Evolutionary conservation across 2,113 vertebrate genomes (phyloP).

Genomic region (Leucopsar rothschildi): DNA sequence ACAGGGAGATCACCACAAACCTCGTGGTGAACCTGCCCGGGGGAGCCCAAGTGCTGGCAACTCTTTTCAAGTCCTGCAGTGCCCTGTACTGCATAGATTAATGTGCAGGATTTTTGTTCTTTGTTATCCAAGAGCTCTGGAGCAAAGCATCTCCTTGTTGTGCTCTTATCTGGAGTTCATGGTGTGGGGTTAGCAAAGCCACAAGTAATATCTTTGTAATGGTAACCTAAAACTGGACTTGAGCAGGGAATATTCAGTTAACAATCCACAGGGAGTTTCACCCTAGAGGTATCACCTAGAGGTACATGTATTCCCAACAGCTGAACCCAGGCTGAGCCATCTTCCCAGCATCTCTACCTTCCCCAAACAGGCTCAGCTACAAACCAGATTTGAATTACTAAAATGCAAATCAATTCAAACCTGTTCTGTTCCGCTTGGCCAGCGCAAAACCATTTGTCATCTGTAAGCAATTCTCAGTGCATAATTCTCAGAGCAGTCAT

Average conservation of each 20-base stretch:
- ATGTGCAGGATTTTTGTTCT: not conserved
- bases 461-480: not conserved
- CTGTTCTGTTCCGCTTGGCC: not conserved
- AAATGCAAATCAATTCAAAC: not conserved
- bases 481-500: not conserved
- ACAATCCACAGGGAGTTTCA: not conserved
- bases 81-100: not conserved
- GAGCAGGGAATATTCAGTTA: not conserved
- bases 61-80: not conserved
- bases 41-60: not conserved
- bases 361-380: not conserved
- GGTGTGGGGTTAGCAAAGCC: not conserved
- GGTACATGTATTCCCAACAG: not conserved
- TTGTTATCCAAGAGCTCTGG: not conserved
- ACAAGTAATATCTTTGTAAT: not conserved
- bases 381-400: not conserved
- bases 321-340: not conserved
- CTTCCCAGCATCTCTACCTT: not conserved
- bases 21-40: not conserved
- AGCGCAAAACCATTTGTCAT: not conserved
- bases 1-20: not conserved
- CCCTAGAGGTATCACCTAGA: not conserved
- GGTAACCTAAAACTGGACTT: not conserved
- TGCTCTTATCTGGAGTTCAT: not conserved
- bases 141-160: not conserved